Base-by-base conservation (phyloP, 2,113 vertebrate species). In the Buteo buteo region DNA sequence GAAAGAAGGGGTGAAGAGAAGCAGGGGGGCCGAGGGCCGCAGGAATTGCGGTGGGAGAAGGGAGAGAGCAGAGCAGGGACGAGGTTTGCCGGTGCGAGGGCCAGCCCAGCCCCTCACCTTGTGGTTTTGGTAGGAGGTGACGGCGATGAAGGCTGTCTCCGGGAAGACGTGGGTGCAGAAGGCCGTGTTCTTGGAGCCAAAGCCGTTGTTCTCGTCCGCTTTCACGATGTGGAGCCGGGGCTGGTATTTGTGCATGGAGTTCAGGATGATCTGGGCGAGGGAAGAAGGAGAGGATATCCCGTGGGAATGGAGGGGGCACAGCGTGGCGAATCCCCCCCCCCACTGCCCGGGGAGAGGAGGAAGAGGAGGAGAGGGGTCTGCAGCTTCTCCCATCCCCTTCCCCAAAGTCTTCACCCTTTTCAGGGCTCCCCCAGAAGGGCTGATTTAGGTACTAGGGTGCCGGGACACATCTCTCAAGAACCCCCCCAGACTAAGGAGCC, bases 201-300 rank as follows among this genome's bases (percentile, higher is more conserved):
- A 99, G 32, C 99, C 99, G 93, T 99, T 99, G 91, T 99, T 99
- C 97, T 99, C 99, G 54, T 99, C 99, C 3, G 99, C 99, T 94
- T 99, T 99, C 76, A 99, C 99, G 28, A 99, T 99, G 97, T 99
- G 99, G 80, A 99, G 99, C 97, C 99, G 98, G 66, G 99, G 99
- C 85, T 99, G 99, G 85, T 99, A 99, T 66, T 99, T 99, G 98
- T 99, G 99, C 99, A 99, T 99, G 71, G 99, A 99, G 96, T 99
- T 99, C 31, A 99, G 97, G 93, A 99, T 99, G 96, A 99, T 99
- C 99, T 99, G 82, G 42, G 65, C 38, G 10, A 36, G 25, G 90
- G 93, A 93, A 82, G 81, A 85, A 87, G 28, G 26, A 90, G 52
- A 92, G 31, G 11, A 87, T 13, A 64, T 4, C 6, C 58, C 16